Conservation (phyloP, 2,888 invertebrate genomes). For the Sipha maydis region DNA sequence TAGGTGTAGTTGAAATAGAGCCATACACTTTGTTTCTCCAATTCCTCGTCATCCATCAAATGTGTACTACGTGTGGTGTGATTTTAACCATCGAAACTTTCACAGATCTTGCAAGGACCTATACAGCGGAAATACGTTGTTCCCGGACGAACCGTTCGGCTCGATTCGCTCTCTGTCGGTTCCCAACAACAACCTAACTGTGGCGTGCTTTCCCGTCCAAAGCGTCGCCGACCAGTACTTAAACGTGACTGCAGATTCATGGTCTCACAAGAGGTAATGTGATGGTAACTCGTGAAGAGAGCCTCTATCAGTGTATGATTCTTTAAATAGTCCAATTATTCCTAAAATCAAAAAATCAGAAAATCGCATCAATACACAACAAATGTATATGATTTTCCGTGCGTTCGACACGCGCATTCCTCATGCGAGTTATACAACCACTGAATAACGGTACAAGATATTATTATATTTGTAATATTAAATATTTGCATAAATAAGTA, state of each 20-base stretch:
- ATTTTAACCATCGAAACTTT: background rate
- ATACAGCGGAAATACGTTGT: conserved; percentile 50
- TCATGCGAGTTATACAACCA: no score
- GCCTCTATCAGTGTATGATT: no score
- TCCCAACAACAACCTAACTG: conserved; percentile 52
- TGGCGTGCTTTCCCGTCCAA: conserved; percentile 61
- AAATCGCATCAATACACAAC: no score
- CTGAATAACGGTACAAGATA: no score
- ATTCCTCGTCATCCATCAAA: background rate
- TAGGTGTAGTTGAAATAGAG: background rate
- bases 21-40: background rate
- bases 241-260: conserved; percentile 35
- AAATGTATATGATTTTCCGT: no score
- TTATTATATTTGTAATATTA: no score
- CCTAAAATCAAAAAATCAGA: no score
- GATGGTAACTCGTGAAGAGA: no score
- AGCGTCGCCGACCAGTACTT: background rate
- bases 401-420: no score
- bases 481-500: no score
- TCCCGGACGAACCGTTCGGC: conserved; percentile 55
- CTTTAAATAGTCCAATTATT: no score
- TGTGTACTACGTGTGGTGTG: background rate
- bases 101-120: conserved; percentile 26
- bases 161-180: conserved; percentile 62
- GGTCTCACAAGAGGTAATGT: conserved; percentile 54